Base-by-base conservation (phyloP, 2,113 vertebrate species). In the Antechinus flavipes region DNA sequence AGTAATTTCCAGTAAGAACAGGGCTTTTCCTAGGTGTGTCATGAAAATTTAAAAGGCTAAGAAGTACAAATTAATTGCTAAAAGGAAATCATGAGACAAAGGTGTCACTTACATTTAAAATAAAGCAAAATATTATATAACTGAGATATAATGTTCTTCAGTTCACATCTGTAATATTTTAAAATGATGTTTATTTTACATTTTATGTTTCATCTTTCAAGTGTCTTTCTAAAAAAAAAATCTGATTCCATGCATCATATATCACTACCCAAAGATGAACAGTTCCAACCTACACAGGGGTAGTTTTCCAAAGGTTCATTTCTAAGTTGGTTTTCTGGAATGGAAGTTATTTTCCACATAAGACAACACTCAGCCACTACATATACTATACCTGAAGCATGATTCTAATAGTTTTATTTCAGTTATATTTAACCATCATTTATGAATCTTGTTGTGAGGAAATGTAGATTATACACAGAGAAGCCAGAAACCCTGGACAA, bases 151-250 rank as follows among this genome's bases (percentile, higher is more conserved):
- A 42, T 89, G 26, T 94, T 93, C 94, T 96, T 96, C 93, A 92
- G 53, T 89, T 95, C 93, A 47, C 93, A 90, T 91, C 89, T 96
- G 1, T 90, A 91, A 94, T 93, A 90, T 96, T 95, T 94, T 84
- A 89, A 94, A 94, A 55, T 68, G 35, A 68, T 42, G n/a, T 89
- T 90, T 91, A 25, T 54, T 94, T 95, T 95, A 61, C 54, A 92
- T 93, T 96, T 97, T 96, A 97, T 94, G 94, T 95, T 96, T 3
- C 14, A 42, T 42, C 68, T 42, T 76, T 96, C 90, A 95, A 92
- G 96, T 97, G 94, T 95, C 91, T 95, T 93, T 92, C 50, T 53
- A 93, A 95, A 96, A 91, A 97, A 97, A 96, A 95, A 56, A 30
- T 46, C 56, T 91, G 16, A n/a, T 76, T 68, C 61, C 22, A 22